Evolutionary conservation across 2,797 vertebrate genomes (phyloP).

Genomic region (Agapornis canus): DNA sequence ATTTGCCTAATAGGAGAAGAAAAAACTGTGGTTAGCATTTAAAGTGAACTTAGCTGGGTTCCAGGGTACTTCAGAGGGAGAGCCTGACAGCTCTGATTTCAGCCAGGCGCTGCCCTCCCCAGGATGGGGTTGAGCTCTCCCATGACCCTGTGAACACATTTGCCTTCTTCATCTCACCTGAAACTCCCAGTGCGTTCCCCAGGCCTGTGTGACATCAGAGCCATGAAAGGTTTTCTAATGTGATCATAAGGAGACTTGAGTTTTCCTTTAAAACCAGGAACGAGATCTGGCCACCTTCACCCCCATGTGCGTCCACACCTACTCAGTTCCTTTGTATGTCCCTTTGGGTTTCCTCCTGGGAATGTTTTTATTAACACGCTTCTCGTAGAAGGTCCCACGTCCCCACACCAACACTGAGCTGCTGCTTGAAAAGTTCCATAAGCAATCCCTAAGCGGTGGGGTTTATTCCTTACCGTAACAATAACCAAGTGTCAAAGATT

Average conservation of each 20-base stretch:
- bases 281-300: background rate
- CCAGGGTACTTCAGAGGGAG: background rate
- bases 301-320: background rate
- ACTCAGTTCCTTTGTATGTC: background rate
- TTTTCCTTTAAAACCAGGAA: background rate
- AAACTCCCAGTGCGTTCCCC: background rate
- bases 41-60: background rate
- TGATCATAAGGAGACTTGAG: background rate
- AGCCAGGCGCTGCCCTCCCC: background rate
- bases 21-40: background rate
- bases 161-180: background rate
- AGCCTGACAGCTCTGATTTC: background rate
- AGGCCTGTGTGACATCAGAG: background rate
- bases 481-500: slow-evolving; percentile 47
- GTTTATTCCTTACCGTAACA: background rate
- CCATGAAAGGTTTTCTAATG: background rate
- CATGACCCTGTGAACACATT: background rate
- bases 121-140: background rate
- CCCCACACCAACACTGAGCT: background rate
- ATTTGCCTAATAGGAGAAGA: slow-evolving; percentile 6
- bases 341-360: background rate
- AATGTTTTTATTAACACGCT: background rate
- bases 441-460: background rate
- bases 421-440: slow-evolving; percentile 32
- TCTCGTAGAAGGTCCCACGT: background rate